These are phyloP conservation scores for Machimus rusticus DNA, from an alignment of 2,888 invertebrate genomes.

Conservation along the genomic window DNA sequence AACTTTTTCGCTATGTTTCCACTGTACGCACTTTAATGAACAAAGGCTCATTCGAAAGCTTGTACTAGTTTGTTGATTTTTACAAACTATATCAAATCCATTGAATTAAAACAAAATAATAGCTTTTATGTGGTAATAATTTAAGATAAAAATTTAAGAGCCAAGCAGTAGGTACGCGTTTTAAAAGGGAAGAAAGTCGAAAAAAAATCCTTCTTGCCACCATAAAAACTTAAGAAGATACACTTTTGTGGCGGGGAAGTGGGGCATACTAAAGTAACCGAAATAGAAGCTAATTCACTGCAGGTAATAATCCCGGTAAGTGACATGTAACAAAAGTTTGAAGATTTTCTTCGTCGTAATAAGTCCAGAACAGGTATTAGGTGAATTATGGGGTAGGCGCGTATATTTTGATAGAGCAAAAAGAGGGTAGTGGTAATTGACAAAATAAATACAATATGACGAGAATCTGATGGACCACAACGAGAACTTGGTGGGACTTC, in stretches of 20 bases:
- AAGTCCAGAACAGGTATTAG: constrained; percentile 2
- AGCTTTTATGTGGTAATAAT: neutral
- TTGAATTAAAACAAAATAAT: neutral
- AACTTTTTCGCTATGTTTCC: too few species aligned
- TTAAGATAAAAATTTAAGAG: neutral
- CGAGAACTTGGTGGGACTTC: neutral
- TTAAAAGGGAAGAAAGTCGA: neutral
- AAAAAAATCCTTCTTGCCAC: neutral
- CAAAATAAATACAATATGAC: neutral
- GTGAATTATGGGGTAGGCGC: neutral
- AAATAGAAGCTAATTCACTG: neutral
- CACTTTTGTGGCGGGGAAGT: neutral
- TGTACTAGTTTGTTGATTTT: too few species aligned
- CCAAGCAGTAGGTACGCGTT: neutral
- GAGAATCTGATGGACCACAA: neutral
- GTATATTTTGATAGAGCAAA: neutral
- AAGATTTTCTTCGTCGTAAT: neutral
- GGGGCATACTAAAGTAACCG: neutral
- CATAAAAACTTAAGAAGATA: neutral
- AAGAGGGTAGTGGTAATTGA: neutral
- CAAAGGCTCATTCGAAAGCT: too few species aligned
- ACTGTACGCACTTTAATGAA: too few species aligned
- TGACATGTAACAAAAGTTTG: constrained; percentile 33
- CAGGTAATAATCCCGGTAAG: constrained; percentile 13
- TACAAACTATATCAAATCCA: neutral